A percentile compares a stretch with the other conserved stretches of the same genome.
phyloP scores from a whole-genome alignment of 2,113 vertebrate genomes.

The Pardalotus punctatus region DNA sequence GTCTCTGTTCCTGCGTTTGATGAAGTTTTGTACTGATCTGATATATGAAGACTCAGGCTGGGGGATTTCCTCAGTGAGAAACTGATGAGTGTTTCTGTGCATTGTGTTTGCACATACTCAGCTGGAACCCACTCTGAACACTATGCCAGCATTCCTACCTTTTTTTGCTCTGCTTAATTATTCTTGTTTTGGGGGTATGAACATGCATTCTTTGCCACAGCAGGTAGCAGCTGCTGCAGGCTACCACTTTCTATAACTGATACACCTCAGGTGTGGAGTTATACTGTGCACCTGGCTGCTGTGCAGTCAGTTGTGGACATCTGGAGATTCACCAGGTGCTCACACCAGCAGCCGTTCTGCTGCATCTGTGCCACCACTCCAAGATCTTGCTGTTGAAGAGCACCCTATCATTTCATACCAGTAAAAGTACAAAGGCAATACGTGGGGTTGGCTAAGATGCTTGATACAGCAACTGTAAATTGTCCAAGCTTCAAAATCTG shows the following conservation, averaged over 20 bases:
- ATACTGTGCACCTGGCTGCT: background rate
- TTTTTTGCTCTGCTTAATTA: background rate
- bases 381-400: background rate
- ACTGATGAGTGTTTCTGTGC: background rate
- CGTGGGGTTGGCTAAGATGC: background rate
- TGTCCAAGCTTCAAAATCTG: background rate
- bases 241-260: background rate
- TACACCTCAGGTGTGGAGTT: background rate
- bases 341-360: background rate
- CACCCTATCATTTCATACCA: background rate
- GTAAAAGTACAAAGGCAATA: background rate
- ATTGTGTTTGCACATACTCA: background rate
- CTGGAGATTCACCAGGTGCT: background rate
- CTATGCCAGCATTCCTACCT: background rate
- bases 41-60: conserved; percentile 2
- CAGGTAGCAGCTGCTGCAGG: background rate
- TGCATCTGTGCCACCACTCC: background rate
- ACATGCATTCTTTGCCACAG: background rate
- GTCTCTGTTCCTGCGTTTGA: background rate
- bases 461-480: background rate
- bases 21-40: conserved; percentile 17
- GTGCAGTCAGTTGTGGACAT: background rate
- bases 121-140: background rate
- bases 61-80: background rate
- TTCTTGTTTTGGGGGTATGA: background rate